A percentile compares a stretch with the other conserved stretches of the same genome.
Evolutionary conservation across 2,797 vertebrate species (phyloP).

Genomic region (Hippopotamyrus pictus): DNA sequence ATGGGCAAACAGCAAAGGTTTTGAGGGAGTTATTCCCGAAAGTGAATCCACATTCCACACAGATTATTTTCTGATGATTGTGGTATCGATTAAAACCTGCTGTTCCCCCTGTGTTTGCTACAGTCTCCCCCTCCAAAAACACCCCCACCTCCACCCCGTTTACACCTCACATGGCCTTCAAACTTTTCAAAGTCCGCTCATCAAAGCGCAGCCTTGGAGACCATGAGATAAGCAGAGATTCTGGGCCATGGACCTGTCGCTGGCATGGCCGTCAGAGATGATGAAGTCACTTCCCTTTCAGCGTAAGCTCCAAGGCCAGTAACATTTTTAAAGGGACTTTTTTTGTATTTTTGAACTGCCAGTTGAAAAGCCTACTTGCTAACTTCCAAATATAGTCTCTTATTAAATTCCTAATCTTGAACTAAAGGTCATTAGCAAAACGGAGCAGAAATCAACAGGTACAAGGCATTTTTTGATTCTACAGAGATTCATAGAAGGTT

Average conservation of each 20-base stretch:
- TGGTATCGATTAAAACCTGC: conserved; percentile 3
- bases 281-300: conserved; percentile 15
- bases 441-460: not conserved
- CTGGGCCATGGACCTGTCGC: not conserved
- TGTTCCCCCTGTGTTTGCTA: not conserved
- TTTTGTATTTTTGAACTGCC: not conserved
- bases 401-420: not conserved
- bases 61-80: not conserved
- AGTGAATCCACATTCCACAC: not conserved
- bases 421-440: not conserved
- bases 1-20: not conserved
- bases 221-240: conserved; percentile 9
- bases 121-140: not conserved
- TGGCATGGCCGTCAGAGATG: not conserved
- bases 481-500: not conserved
- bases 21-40: not conserved
- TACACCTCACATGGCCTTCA: conserved; percentile 3
- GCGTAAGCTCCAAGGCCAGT: not conserved
- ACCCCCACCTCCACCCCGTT: not conserved
- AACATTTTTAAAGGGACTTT: not conserved
- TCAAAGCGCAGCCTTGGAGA: conserved; percentile 16
- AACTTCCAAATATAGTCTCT: not conserved
- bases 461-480: not conserved
- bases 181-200: not conserved
- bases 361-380: not conserved